Evolutionary conservation across 2,113 vertebrate genomes (phyloP), one percentile per base, ranked within the genome.

Genomic region (Empidonax alnorum): DNA sequence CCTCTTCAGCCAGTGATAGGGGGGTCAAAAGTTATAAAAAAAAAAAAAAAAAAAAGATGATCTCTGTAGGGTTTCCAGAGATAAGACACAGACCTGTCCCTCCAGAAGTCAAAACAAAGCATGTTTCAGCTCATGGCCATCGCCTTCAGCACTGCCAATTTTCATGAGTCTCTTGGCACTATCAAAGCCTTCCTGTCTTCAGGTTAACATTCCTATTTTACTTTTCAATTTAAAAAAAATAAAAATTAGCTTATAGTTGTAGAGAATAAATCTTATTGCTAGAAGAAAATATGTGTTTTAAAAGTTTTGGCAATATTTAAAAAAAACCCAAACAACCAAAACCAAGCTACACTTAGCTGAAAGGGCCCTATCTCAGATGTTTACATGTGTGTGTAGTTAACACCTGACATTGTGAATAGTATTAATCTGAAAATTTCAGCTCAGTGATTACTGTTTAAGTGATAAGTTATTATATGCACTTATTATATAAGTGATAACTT

Each of bases 91-190:
- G 58, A 50, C 31, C 12, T 83, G 37, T 55, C 47, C 17, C 67
- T 82, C 41, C 50, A n/a, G 41, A 94, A 94, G 46, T 30, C 55
- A 74, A 93, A 94, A 67, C 67, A 95, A 91, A 77, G 27, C 17
- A 21, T 62, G 52, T 71, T 95, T 84, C 68, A 67, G 59, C 37
- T 89, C 59, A 58, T 8, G 46, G 37, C 10, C 83, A 14, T 66
- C 31, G 9, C 12, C n/a, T 83, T 33, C 63, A 69, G 21, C 23
- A 9, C 25, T 50, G 73, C 8, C 37, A 62, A 7, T 27, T 44
- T 84, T 39, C n/a, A 23, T 0, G 3, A 56, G 14, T 31, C 49
- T 68, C 41, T 93, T 67, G 53, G 22, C 28, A 31, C 1, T 67
- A 75, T 42, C 31, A 76, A 58, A 25, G 4, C 12, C 11, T 87